These are phyloP conservation scores for Onychomys leucogaster DNA, from an alignment of 2,797 vertebrate genomes.

Conservation along the genomic window DNA sequence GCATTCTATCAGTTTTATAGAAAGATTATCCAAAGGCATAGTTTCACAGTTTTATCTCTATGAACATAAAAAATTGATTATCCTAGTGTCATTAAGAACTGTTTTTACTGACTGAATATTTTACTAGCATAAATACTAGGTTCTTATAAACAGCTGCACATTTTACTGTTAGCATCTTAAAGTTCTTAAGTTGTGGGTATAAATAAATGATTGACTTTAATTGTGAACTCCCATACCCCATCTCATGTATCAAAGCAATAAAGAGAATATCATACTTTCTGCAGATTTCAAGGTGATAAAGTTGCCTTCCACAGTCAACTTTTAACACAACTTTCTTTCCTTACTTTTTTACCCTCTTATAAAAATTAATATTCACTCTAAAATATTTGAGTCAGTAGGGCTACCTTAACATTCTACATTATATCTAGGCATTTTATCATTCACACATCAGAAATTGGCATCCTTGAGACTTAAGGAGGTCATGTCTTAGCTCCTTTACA, in stretches of 20 bases:
- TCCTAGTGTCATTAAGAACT: slow-evolving; percentile 58
- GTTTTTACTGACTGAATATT: slow-evolving; percentile 73
- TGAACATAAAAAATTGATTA: slow-evolving; percentile 71
- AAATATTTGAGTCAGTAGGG: background rate
- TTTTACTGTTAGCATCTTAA: slow-evolving; percentile 65
- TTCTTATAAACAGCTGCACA: slow-evolving; percentile 72
- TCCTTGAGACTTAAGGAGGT: background rate
- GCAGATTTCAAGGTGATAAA: background rate
- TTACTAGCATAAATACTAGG: slow-evolving; percentile 54
- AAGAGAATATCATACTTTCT: background rate
- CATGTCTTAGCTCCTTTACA: background rate
- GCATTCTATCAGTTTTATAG: slow-evolving; percentile 30
- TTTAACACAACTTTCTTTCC: background rate
- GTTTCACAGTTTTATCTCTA: slow-evolving; percentile 67
- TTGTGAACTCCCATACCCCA: slow-evolving; percentile 9
- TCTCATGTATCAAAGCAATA: background rate
- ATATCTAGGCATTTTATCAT: background rate
- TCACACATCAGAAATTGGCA: background rate
- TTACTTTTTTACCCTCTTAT: background rate
- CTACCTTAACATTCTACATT: background rate
- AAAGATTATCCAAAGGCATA: slow-evolving; percentile 21
- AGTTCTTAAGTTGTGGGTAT: slow-evolving; percentile 30
- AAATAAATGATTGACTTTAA: slow-evolving; percentile 45
- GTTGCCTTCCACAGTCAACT: background rate
- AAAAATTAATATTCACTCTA: background rate